Percentiles rank a stretch among this genome's conserved stretches.
These are phyloP conservation scores for Philereme transversata DNA, from an alignment of 2,888 invertebrate genomes.

Conservation along the genomic window DNA sequence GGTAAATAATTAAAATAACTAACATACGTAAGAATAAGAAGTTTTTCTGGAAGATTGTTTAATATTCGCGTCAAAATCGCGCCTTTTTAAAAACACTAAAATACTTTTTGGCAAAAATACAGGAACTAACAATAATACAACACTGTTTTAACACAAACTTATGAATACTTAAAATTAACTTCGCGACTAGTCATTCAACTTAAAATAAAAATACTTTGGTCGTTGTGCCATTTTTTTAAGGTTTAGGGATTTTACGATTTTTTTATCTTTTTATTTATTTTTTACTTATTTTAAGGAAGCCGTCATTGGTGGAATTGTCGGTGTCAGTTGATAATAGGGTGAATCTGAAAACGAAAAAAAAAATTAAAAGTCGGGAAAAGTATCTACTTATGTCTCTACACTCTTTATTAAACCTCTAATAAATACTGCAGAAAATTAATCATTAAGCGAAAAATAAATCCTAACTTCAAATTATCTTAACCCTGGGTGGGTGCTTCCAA, in stretches of 20 bases:
- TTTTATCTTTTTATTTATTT: slow-evolving; percentile 62
- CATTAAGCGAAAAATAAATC: too few species aligned
- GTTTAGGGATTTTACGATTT: slow-evolving; percentile 74
- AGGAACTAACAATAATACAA: slow-evolving; percentile 50
- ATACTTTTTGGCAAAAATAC: slow-evolving; percentile 46
- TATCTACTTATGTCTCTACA: too few species aligned
- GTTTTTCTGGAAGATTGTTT: slow-evolving; percentile 10
- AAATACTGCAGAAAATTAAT: too few species aligned
- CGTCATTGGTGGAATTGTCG: slow-evolving; percentile 74
- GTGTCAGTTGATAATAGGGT: slow-evolving; percentile 72
- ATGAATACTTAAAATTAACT: slow-evolving; percentile 43
- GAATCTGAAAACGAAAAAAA: slow-evolving; percentile 54
- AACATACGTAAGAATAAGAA: neutral
- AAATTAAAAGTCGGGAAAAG: neutral
- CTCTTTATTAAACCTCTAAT: too few species aligned
- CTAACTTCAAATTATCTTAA: too few species aligned
- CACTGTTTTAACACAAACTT: slow-evolving; percentile 30
- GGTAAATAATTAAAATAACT: neutral
- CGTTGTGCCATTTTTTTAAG: slow-evolving; percentile 83
- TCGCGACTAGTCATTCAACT: slow-evolving; percentile 70
- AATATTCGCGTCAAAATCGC: slow-evolving; percentile 13
- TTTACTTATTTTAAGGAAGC: slow-evolving; percentile 47
- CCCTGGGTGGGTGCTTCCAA: too few species aligned
- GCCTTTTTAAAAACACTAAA: slow-evolving; percentile 33
- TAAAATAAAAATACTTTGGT: slow-evolving; percentile 78